phyloP scores from a whole-genome alignment of 2,888 invertebrate genomes.

The Opisthograptis luteolata region DNA sequence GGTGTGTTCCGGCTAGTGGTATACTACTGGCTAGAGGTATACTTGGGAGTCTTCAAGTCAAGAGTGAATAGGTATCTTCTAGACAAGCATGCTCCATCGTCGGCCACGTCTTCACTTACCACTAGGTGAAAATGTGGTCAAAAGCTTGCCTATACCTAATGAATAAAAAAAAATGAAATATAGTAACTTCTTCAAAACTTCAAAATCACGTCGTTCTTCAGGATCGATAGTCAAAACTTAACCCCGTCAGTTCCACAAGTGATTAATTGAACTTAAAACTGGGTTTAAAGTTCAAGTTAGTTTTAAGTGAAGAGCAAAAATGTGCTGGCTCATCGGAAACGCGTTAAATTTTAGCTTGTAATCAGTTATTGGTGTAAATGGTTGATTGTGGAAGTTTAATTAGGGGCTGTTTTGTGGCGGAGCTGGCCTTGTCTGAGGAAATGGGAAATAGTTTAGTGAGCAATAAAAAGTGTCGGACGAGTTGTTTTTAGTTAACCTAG shows the following conservation, averaged over 20 bases:
- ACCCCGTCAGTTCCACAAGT: neutral
- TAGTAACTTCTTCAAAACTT: no score
- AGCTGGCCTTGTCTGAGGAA: constrained; percentile 8
- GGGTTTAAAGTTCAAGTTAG: neutral
- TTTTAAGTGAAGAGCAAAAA: constrained; percentile 16
- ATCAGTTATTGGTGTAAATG: constrained; percentile 22
- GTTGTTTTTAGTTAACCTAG: no score
- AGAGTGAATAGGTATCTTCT: no score
- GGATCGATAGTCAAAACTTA: neutral
- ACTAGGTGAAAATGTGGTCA: no score
- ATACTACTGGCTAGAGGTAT: no score
- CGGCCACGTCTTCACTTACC: no score
- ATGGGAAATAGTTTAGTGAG: constrained; percentile 16
- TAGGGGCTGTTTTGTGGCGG: constrained; percentile 14
- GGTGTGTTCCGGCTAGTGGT: no score
- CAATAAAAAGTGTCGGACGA: neutral
- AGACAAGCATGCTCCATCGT: no score
- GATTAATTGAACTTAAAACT: constrained; percentile 8
- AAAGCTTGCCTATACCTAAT: no score
- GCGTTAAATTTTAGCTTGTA: constrained; percentile 23
- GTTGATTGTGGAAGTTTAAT: constrained; percentile 29
- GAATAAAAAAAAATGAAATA: no score
- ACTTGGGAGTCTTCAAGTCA: no score
- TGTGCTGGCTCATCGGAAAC: constrained; percentile 14
- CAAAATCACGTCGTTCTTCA: no score